phyloP scores from a whole-genome alignment of 2,113 vertebrate genomes.

The Terrapene triunguis region DNA sequence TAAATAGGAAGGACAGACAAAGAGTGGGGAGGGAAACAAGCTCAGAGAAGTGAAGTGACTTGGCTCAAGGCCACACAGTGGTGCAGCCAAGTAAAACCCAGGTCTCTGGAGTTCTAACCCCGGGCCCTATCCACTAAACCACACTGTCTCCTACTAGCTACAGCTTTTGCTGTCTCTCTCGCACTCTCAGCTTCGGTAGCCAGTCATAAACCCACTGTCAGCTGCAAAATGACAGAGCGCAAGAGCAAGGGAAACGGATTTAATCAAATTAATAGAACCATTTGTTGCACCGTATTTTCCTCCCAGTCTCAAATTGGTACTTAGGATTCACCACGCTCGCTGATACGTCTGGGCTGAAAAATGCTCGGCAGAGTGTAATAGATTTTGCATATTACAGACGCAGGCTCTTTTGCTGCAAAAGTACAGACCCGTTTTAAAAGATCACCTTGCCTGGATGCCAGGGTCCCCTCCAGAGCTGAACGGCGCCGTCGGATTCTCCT shows the following conservation, averaged over 20 bases:
- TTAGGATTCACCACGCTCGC: fast-evolving
- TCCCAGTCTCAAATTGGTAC: fast-evolving
- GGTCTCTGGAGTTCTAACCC: background rate
- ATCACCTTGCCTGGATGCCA: background rate
- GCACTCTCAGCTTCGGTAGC: background rate
- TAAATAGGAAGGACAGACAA: background rate
- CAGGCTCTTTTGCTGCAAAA: background rate
- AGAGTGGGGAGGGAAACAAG: background rate
- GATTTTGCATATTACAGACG: fast-evolving
- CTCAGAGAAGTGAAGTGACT: background rate
- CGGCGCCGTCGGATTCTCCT: background rate
- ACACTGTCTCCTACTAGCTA: background rate
- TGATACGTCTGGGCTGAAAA: background rate
- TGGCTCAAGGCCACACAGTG: background rate
- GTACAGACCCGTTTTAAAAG: background rate
- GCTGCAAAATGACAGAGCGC: background rate
- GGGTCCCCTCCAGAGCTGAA: background rate
- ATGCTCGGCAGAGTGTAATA: background rate
- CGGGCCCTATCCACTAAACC: background rate
- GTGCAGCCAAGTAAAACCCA: background rate
- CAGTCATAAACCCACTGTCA: background rate
- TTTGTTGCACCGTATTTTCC: fast-evolving
- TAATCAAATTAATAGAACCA: background rate
- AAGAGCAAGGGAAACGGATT: fast-evolving
- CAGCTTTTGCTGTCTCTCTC: background rate